Base-by-base conservation (phyloP, 1,140 invertebrate species). In the Druon quercuslanigerum region DNA sequence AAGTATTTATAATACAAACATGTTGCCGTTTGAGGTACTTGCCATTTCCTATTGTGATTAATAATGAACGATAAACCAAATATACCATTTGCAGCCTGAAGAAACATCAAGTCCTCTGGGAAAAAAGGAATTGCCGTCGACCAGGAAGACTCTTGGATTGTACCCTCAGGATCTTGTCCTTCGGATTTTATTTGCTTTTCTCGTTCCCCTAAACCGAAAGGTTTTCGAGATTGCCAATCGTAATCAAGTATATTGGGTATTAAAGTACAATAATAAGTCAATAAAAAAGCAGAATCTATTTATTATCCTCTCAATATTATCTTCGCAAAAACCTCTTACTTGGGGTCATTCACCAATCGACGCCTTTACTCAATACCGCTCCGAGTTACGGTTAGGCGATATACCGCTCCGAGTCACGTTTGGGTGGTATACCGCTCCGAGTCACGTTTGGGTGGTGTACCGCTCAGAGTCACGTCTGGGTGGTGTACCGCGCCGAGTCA, bases 151-250 rank as follows among this genome's bases (percentile, higher is more conserved):
- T 73, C 56, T 33, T 33, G 25, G 78, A 79, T 71, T 54, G 72
- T 12, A 71, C 20, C 9, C 40, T 51, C 70, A 50, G 54, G 72
- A 70, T 76, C 72, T 71, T 73, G 50, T 57, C 56, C 50, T 74
- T 12, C 52, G 56, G 73, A 56, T 56, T 56, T 79, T 57, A 74
- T 79, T 57, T 25, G 51, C 46, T 50, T 25, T 50, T 74, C 74
- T 20, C 17, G 14, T 60, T 76, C 52, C 78, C 74, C 72, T 74
- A 46, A 50, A 50, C 25, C 75, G 25, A 33, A 33, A 33, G 73
- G 72, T 76, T 74, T 72, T 79, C 60, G 25, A 74, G 33, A 79
- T 79, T 76, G 75, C 72, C 20, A 73, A 72, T 72, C 74, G 76
- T 75, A 79, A 79, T 79, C 78, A 76, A 60, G 40, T 9, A 46